Evolutionary conservation across 1,140 invertebrate species (phyloP).

Genomic region (Drosophila nannoptera): DNA sequence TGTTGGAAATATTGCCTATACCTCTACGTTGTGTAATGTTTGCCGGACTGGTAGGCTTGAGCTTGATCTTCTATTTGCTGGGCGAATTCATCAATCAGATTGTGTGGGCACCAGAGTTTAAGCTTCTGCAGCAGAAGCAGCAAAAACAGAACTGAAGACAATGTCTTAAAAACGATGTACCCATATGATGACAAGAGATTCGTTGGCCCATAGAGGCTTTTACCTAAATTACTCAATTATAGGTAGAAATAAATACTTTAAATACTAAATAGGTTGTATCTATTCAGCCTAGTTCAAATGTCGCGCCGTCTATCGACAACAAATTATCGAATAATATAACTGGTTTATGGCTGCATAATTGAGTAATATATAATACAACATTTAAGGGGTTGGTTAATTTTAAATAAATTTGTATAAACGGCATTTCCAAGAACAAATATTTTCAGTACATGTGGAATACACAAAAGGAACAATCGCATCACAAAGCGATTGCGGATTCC

Average conservation of each 20-base stretch:
- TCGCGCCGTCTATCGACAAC: background rate
- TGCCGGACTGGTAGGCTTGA: slow-evolving; percentile 52
- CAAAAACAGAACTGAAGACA: slow-evolving; percentile 37
- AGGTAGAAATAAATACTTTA: slow-evolving; percentile 8
- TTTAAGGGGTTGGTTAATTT: background rate
- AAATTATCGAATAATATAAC: background rate
- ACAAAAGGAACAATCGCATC: slow-evolving; percentile 14
- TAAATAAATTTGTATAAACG: background rate
- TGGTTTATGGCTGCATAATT: background rate
- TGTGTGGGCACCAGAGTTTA: slow-evolving; percentile 65
- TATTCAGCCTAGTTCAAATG: background rate
- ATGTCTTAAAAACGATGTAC: background rate
- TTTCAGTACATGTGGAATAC: background rate
- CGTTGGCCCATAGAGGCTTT: slow-evolving; percentile 20
- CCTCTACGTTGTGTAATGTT: slow-evolving; percentile 65
- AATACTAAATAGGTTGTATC: background rate
- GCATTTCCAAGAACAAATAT: background rate
- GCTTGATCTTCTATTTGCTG: slow-evolving; percentile 59
- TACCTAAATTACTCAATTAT: slow-evolving; percentile 11
- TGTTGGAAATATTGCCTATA: slow-evolving; percentile 57
- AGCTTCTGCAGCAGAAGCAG: slow-evolving; percentile 47
- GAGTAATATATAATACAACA: background rate
- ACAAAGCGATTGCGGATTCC: slow-evolving; percentile 8
- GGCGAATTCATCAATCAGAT: slow-evolving; percentile 60
- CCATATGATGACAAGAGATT: slow-evolving; percentile 4